Conservation (phyloP, 2,888 invertebrate species). For the Miltochrista miniata region DNA sequence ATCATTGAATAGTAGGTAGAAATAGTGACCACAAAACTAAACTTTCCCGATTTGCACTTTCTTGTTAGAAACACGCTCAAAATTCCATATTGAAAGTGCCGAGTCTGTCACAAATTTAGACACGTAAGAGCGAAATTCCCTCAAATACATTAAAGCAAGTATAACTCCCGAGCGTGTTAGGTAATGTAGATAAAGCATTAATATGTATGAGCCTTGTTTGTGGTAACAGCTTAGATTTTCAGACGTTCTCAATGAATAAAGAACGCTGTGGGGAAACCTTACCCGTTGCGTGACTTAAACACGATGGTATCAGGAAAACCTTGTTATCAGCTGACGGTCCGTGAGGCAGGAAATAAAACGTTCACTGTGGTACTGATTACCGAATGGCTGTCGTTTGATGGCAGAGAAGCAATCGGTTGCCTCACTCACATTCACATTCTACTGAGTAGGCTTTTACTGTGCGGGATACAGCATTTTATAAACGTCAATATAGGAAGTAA, state of each 20-base stretch:
- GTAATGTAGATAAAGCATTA: conserved; percentile 77
- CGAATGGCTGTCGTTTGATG: conserved; percentile 20
- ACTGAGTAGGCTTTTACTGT: too few relatives aligned
- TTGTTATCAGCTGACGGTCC: conserved; percentile 59
- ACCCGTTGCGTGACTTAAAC: conserved; percentile 58
- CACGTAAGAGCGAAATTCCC: conserved; percentile 65
- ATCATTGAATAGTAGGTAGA: too few relatives aligned
- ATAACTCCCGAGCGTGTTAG: conserved; percentile 59
- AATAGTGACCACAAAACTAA: too few relatives aligned
- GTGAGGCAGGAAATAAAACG: conserved; percentile 68
- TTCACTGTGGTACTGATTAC: conserved; percentile 48
- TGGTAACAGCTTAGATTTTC: conserved; percentile 70
- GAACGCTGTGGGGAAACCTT: conserved; percentile 37
- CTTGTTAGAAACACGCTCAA: neutral
- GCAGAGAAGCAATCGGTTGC: neutral
- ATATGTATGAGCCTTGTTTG: conserved; percentile 80
- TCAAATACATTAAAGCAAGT: conserved; percentile 68
- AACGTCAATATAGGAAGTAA: too few relatives aligned
- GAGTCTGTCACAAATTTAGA: conserved; percentile 38
- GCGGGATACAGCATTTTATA: too few relatives aligned
- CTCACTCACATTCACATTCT: conserved; percentile 3
- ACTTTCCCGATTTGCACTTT: too few relatives aligned
- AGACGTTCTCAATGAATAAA: conserved; percentile 70
- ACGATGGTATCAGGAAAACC: conserved; percentile 57
- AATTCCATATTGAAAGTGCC: conserved; percentile 5